These are phyloP conservation scores for Himalopsyche kuldschensis DNA, from an alignment of 2,888 invertebrate genomes.

Conservation along the genomic window DNA sequence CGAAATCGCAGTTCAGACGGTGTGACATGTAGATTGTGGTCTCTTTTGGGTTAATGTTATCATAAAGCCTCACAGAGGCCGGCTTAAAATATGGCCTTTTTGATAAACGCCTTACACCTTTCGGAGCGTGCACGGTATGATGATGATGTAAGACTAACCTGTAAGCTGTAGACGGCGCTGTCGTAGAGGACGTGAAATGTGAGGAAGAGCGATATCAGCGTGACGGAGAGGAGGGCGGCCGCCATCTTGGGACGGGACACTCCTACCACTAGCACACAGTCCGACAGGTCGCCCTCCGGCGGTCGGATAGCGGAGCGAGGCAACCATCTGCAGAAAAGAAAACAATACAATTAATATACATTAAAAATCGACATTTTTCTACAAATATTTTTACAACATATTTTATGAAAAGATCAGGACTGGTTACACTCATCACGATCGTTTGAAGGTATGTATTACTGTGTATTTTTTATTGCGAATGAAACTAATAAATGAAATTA, in stretches of 20 bases:
- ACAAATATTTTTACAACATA: background rate
- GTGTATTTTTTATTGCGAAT: no score
- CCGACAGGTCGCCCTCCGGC: conserved; percentile 80
- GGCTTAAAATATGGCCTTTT: background rate
- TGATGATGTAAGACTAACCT: conserved; percentile 44
- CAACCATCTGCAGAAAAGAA: conserved; percentile 68
- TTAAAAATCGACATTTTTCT: background rate
- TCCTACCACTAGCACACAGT: conserved; percentile 82
- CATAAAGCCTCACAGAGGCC: background rate
- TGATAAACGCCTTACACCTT: background rate
- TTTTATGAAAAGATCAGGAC: no score
- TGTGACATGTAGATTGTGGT: no score
- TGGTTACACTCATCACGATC: no score
- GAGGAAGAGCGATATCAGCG: conserved; percentile 78
- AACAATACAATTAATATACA: background rate
- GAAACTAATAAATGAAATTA: no score
- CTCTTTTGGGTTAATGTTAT: background rate
- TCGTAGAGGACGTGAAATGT: conserved; percentile 85
- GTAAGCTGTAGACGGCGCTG: conserved; percentile 80
- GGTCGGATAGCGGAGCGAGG: conserved; percentile 80
- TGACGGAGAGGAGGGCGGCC: conserved; percentile 76
- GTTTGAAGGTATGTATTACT: no score
- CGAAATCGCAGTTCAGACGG: no score
- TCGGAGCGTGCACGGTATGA: conserved; percentile 5
- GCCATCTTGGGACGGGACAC: conserved; percentile 84